Conservation (phyloP, 2,888 invertebrate genomes). For the Tetragonisca angustula region DNA sequence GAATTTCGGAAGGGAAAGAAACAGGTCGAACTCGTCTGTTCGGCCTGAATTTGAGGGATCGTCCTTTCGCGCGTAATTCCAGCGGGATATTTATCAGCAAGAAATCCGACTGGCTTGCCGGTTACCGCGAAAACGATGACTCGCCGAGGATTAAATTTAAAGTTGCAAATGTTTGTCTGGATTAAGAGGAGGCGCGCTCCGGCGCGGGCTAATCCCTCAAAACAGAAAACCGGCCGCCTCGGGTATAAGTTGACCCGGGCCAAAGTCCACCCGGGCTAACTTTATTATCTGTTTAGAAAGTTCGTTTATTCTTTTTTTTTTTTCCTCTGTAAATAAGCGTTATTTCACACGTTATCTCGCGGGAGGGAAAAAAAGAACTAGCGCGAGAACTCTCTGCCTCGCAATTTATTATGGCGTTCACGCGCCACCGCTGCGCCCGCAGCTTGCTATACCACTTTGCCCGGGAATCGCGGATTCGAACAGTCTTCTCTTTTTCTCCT, state of each 20-base stretch:
- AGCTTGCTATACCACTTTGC: no score
- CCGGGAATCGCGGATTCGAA: not conserved
- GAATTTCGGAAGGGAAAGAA: not conserved
- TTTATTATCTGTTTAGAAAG: slow-evolving; percentile 52
- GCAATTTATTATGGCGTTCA: slow-evolving; percentile 29
- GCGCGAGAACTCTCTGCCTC: not conserved
- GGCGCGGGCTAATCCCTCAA: slow-evolving; percentile 26
- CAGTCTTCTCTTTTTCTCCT: not conserved
- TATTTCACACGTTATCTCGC: slow-evolving; percentile 15
- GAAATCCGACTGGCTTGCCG: not conserved
- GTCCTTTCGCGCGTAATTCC: not conserved
- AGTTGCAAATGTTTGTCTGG: slow-evolving; percentile 47
- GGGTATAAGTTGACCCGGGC: slow-evolving; percentile 19
- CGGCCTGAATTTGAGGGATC: not conserved
- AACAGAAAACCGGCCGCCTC: slow-evolving; percentile 21
- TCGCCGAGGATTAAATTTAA: slow-evolving; percentile 37
- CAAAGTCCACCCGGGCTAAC: slow-evolving; percentile 21
- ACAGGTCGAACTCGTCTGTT: not conserved
- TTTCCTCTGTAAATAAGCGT: slow-evolving; percentile 27
- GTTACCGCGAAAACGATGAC: not conserved
- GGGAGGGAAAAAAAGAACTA: not conserved
- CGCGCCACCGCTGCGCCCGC: slow-evolving; percentile 1
- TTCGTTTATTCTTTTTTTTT: slow-evolving; percentile 21
- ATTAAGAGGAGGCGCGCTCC: slow-evolving; percentile 8
- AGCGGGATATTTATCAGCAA: not conserved